These are phyloP conservation scores for Atherix ibis DNA, from an alignment of 2,888 invertebrate genomes.

Conservation along the genomic window DNA sequence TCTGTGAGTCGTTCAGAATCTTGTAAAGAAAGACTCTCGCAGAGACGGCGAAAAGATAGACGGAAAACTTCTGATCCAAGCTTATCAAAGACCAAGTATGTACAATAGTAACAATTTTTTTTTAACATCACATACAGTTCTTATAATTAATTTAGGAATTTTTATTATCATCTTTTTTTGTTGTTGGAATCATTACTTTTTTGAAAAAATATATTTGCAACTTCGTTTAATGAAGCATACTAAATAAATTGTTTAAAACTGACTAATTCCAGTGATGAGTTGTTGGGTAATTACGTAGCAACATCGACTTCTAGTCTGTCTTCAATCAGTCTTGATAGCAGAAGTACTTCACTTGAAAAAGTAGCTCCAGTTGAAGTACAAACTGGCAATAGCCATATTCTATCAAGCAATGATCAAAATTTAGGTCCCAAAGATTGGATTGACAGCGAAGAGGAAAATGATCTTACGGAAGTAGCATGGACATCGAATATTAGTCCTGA, in stretches of 20 bases:
- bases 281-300: no score
- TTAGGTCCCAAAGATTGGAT: slow-evolving; percentile 22
- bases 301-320: slow-evolving; percentile 54
- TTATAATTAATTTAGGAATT: no score
- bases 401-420: slow-evolving; percentile 14
- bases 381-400: slow-evolving; percentile 13
- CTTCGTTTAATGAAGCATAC: no score
- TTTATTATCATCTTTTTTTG: no score
- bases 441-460: slow-evolving; percentile 26
- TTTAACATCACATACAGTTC: no score
- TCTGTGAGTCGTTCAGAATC: slow-evolving; percentile 53
- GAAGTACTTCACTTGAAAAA: slow-evolving; percentile 55
- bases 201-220: no score
- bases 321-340: slow-evolving; percentile 49
- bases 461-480: slow-evolving; percentile 64
- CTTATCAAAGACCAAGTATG: slow-evolving; percentile 35
- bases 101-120: no score
- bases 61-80: slow-evolving; percentile 71
- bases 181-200: no score
- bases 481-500: slow-evolving; percentile 62
- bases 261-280: no score
- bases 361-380: slow-evolving; percentile 30
- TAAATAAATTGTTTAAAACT: no score
- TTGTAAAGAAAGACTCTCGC: slow-evolving; percentile 50
- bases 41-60: slow-evolving; percentile 47